A percentile compares a stretch with the other conserved stretches of the same genome.
phyloP scores from a whole-genome alignment of 2,888 invertebrate species.

The Ophion ventricosus region DNA sequence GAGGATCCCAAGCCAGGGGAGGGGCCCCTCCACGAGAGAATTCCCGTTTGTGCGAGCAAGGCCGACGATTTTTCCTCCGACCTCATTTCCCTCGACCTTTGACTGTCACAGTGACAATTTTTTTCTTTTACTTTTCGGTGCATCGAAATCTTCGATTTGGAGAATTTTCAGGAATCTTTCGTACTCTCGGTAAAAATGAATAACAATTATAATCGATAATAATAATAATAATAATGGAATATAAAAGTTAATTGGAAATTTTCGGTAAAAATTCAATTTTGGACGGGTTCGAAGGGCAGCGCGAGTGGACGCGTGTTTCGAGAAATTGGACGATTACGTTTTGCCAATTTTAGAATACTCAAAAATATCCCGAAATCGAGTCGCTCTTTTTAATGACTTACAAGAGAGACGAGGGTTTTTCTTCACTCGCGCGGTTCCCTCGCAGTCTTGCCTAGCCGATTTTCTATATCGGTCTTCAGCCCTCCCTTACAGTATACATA shows the following conservation, averaged over 20 bases:
- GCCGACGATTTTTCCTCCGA: neutral
- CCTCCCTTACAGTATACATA: neutral
- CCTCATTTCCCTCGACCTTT: slow-evolving; percentile 1
- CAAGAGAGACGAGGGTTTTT: neutral
- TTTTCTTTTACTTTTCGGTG: neutral
- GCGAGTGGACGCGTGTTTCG: neutral
- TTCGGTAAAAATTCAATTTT: neutral
- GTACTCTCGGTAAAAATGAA: neutral
- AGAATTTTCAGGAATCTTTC: neutral
- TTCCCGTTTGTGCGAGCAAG: neutral
- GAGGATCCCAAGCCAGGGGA: neutral
- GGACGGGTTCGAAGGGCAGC: neutral
- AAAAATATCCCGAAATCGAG: slow-evolving; percentile 21
- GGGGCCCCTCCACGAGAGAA: neutral
- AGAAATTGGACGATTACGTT: neutral
- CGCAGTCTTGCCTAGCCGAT: neutral
- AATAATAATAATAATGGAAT: neutral
- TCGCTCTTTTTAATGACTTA: slow-evolving; percentile 1
- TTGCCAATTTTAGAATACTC: slow-evolving; percentile 31
- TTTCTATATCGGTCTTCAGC: neutral
- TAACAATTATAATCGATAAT: neutral
- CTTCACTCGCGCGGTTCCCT: neutral
- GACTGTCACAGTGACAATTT: neutral
- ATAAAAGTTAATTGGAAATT: neutral
- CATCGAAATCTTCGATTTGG: neutral